A percentile compares a stretch with the other conserved stretches of the same genome.
phyloP scores from a whole-genome alignment of 2,888 invertebrate genomes.

The Stenurella melanura region DNA sequence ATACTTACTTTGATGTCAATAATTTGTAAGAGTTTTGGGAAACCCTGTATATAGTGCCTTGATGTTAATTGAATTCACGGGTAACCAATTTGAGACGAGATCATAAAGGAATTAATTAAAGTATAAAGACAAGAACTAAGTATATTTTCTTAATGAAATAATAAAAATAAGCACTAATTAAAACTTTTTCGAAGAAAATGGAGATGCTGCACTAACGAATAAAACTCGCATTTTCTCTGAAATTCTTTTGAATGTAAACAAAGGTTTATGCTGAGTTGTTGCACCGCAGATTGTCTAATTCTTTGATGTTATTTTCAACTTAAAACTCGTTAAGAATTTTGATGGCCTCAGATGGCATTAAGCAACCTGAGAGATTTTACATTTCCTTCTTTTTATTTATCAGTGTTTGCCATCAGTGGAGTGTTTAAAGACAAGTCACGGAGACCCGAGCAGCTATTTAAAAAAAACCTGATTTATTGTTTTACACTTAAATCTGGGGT shows the following conservation, averaged over 20 bases:
- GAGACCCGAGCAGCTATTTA: too few relatives aligned
- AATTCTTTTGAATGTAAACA: background rate
- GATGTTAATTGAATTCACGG: background rate
- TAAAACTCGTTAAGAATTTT: constrained; percentile 13
- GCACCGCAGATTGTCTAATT: constrained; percentile 17
- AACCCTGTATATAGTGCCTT: too few relatives aligned
- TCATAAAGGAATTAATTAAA: background rate
- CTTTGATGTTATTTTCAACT: constrained; percentile 14
- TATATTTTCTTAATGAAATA: constrained; percentile 8
- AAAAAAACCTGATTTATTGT: too few relatives aligned
- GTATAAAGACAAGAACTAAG: background rate
- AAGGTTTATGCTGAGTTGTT: constrained; percentile 8
- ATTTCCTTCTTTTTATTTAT: constrained; percentile 11
- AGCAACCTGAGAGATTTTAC: background rate
- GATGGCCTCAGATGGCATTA: constrained; percentile 6
- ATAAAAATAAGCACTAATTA: constrained; percentile 20
- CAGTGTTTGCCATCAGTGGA: background rate
- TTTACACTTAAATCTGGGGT: too few relatives aligned
- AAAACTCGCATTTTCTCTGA: background rate
- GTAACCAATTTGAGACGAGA: background rate
- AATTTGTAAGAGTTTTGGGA: too few relatives aligned
- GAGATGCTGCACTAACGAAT: background rate
- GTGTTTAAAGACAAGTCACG: too few relatives aligned
- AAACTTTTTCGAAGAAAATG: constrained; percentile 4
- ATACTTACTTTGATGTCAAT: too few relatives aligned